These are phyloP conservation scores for Sphaerodactylus townsendi DNA, from an alignment of 2,113 vertebrate genomes.

Conservation along the genomic window DNA sequence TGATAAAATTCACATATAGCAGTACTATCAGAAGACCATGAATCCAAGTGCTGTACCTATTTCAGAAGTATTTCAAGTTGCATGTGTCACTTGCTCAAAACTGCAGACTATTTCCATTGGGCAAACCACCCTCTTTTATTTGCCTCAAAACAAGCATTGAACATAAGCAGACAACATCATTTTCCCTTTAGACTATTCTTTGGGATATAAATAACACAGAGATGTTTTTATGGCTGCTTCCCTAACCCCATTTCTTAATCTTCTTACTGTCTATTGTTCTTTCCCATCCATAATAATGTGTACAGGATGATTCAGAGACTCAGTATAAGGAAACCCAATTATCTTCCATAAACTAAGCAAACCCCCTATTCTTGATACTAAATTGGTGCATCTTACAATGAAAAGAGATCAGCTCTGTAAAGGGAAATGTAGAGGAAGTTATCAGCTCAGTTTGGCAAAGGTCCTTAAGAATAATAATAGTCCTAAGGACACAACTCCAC, in stretches of 20 bases:
- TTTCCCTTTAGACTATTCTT: background rate
- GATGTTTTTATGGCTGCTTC: constrained; percentile 20
- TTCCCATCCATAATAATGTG: background rate
- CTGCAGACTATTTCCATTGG: rapidly evolving
- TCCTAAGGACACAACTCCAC: constrained; percentile 53
- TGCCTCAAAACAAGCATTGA: constrained; percentile 14
- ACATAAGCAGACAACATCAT: background rate
- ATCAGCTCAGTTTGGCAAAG: constrained; percentile 49
- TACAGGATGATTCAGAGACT: constrained; percentile 5
- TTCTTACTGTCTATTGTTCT: background rate
- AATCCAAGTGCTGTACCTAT: background rate
- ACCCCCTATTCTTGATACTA: background rate
- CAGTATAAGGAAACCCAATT: background rate
- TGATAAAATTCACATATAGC: no score
- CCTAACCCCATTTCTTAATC: constrained; percentile 16
- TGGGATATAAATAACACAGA: background rate
- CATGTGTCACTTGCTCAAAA: background rate
- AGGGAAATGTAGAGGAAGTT: no score
- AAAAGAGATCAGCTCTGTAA: background rate
- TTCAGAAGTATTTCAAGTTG: rapidly evolving
- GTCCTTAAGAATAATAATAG: constrained; percentile 53
- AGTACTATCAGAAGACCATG: background rate
- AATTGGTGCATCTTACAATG: constrained; percentile 19
- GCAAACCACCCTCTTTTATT: background rate
- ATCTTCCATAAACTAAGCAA: background rate